Evolutionary conservation across 2,113 vertebrate genomes (phyloP).

Genomic region (Nothobranchius kuhntae): DNA sequence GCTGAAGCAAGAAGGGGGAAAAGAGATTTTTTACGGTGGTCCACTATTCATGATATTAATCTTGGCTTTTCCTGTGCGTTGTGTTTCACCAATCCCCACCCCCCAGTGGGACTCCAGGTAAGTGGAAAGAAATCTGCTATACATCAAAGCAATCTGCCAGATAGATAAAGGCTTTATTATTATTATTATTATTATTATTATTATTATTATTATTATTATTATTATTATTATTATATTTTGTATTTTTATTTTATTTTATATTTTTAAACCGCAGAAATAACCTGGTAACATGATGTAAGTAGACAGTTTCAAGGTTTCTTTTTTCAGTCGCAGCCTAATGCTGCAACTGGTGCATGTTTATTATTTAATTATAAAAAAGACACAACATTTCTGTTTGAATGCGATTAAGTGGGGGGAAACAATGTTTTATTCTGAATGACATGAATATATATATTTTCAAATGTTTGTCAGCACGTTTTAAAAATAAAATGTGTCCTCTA

Average conservation of each 20-base stretch:
- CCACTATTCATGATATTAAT: constrained; percentile 70
- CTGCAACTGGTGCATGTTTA: constrained; percentile 11
- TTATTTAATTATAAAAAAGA: constrained; percentile 5
- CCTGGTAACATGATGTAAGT: too few species aligned
- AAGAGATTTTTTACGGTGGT: constrained; percentile 49
- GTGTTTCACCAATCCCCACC: constrained; percentile 70
- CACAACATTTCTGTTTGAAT: not conserved
- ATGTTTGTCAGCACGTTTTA: too few species aligned
- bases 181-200: not conserved
- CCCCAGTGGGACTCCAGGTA: constrained; percentile 78
- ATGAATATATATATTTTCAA: not conserved
- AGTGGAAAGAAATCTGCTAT: constrained; percentile 60
- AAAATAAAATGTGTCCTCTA: too few species aligned
- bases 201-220: not conserved
- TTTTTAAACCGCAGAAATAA: not conserved
- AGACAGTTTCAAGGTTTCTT: not conserved
- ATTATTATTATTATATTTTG: not conserved
- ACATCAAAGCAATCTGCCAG: constrained; percentile 18
- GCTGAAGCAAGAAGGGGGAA: constrained; percentile 46
- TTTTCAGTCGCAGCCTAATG: constrained; percentile 24
- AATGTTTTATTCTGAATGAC: too few species aligned
- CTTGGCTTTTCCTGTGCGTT: constrained; percentile 66
- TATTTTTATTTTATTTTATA: not conserved
- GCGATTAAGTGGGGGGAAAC: too few species aligned
- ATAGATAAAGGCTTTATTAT: not conserved